Percentiles rank a stretch among this genome's conserved stretches.
Conservation (phyloP, 2,797 vertebrate species). For the Chaetophractus vellerosus region DNA sequence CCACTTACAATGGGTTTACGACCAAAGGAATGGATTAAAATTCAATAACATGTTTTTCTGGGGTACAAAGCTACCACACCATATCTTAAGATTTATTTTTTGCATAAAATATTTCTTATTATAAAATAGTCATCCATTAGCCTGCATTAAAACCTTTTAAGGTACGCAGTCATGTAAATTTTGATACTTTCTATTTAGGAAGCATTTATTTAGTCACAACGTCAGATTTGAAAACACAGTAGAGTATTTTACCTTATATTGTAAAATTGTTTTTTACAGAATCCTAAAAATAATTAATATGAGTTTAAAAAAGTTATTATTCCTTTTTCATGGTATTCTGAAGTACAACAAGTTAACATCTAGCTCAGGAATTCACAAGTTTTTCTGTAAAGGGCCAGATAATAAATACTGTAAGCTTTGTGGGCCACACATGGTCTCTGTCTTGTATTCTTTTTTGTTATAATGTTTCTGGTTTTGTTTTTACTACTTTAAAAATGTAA, state of each 20-base stretch:
- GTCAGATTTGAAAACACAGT: background rate
- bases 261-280: slow-evolving; percentile 1
- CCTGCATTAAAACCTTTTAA: background rate
- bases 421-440: background rate
- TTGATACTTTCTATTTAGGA: background rate
- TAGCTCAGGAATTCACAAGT: background rate
- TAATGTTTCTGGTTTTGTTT: background rate
- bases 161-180: background rate
- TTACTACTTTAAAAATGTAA: background rate
- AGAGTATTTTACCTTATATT: background rate
- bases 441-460: background rate
- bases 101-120: background rate
- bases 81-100: slow-evolving; percentile 25
- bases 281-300: slow-evolving; percentile 51
- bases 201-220: background rate
- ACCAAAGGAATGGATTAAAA: no score
- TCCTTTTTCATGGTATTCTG: background rate
- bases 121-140: background rate
- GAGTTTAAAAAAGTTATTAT: slow-evolving; percentile 29
- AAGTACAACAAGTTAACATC: background rate
- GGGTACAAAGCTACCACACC: no score
- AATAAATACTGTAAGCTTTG: background rate
- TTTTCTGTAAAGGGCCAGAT: background rate
- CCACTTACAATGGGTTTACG: no score
- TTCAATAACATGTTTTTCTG: no score